These are phyloP conservation scores for Hystrix cristata DNA, from an alignment of 2,113 vertebrate species.

Conservation along the genomic window DNA sequence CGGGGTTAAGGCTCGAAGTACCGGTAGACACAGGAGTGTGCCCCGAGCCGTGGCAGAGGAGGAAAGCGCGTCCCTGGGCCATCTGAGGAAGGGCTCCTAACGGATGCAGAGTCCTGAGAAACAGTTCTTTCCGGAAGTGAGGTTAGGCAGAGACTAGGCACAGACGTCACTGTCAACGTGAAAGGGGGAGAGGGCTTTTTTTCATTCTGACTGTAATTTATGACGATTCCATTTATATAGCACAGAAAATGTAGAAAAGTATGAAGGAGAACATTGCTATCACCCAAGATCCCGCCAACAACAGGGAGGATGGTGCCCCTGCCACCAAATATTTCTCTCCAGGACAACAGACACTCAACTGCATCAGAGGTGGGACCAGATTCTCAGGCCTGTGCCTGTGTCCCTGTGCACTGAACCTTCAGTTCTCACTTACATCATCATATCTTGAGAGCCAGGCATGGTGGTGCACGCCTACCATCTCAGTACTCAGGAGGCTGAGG, in stretches of 20 bases:
- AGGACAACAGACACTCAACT: not conserved
- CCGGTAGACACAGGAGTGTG: too few relatives aligned
- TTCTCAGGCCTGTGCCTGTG: rapidly evolving
- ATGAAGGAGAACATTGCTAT: not conserved
- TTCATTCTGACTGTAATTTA: not conserved
- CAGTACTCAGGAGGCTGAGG: not conserved
- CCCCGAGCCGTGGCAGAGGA: not conserved
- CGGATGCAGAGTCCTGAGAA: rapidly evolving
- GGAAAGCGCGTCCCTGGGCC: rapidly evolving
- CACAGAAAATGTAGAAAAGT: not conserved
- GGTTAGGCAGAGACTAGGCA: not conserved
- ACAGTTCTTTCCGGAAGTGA: not conserved
- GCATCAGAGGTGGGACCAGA: not conserved
- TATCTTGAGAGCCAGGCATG: not conserved
- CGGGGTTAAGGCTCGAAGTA: not conserved
- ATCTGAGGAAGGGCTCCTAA: not conserved
- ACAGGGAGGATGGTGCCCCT: not conserved
- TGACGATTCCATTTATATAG: not conserved
- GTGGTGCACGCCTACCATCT: not conserved
- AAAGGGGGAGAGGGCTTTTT: not conserved
- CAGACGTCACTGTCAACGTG: not conserved
- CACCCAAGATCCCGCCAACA: not conserved
- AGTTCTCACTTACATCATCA: not conserved
- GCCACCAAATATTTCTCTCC: not conserved
- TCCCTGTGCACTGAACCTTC: not conserved